These are phyloP conservation scores for Argopecten irradians DNA, from an alignment of 1,140 invertebrate species.

Conservation along the genomic window DNA sequence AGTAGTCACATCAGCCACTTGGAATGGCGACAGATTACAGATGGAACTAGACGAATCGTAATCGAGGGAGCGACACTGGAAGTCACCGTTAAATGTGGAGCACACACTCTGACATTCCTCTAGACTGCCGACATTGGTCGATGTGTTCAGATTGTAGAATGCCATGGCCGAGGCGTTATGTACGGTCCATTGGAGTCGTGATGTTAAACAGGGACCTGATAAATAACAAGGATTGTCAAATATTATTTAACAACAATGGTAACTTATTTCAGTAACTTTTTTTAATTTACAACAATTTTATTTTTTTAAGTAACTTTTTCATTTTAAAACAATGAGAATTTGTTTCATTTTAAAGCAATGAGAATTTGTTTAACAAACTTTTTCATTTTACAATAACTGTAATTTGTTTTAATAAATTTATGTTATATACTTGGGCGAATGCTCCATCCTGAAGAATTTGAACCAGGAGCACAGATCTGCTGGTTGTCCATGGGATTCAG, in stretches of 20 bases:
- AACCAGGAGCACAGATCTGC: conserved; percentile 53
- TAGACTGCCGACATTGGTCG: conserved; percentile 32
- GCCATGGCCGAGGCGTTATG: conserved; percentile 43
- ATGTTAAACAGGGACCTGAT: conserved; percentile 46
- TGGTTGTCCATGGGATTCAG: conserved; percentile 57
- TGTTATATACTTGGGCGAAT: conserved; percentile 24
- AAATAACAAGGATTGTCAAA: conserved; percentile 33
- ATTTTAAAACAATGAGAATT: too few species aligned
- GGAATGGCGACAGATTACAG: conserved; percentile 56
- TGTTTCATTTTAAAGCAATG: too few species aligned
- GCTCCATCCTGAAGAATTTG: conserved; percentile 48
- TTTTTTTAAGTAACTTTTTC: too few species aligned
- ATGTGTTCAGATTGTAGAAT: conserved; percentile 56
- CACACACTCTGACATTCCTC: conserved; percentile 50
- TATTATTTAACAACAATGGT: too few species aligned
- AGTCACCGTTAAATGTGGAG: conserved; percentile 37
- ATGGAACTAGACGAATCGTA: conserved; percentile 43
- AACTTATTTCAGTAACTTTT: too few species aligned
- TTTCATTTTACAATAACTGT: too few species aligned
- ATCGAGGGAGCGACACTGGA: conserved; percentile 59
- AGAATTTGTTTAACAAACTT: too few species aligned
- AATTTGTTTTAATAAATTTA: too few species aligned
- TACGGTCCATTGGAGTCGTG: conserved; percentile 42
- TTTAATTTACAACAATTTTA: too few species aligned
- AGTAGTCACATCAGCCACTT: conserved; percentile 38